These are phyloP conservation scores for Megamerina dolium DNA, from an alignment of 2,888 invertebrate species.

Conservation along the genomic window DNA sequence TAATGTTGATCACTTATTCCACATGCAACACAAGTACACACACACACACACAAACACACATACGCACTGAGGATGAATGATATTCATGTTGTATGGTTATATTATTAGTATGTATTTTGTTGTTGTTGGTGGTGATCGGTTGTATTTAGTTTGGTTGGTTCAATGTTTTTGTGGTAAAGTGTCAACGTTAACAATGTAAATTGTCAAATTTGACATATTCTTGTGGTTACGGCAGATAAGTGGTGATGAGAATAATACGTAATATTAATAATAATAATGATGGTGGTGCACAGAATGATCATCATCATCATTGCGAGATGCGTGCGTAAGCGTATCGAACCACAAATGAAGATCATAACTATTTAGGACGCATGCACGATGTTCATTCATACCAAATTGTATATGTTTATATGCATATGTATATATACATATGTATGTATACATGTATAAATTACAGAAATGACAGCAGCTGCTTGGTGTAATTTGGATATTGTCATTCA, in stretches of 20 bases:
- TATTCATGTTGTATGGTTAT: too few species aligned
- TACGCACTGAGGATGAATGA: too few species aligned
- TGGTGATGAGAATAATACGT: too few species aligned
- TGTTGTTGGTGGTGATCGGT: constrained; percentile 6
- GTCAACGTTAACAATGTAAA: constrained; percentile 49
- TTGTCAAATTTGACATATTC: constrained; percentile 43
- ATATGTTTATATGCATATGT: not conserved
- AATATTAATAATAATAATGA: too few species aligned
- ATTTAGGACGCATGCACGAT: not conserved
- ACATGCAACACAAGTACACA: not conserved
- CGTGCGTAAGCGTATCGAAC: too few species aligned
- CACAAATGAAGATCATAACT: too few species aligned
- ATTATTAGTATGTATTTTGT: too few species aligned
- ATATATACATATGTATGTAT: not conserved
- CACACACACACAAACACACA: not conserved
- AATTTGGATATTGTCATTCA: not conserved
- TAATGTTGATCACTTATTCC: too few species aligned
- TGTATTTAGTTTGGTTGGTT: too few species aligned
- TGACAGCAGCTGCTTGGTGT: constrained; percentile 1
- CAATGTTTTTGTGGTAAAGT: constrained; percentile 42
- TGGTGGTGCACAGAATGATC: too few species aligned
- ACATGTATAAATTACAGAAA: not conserved
- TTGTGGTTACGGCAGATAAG: constrained; percentile 26
- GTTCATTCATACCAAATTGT: not conserved
- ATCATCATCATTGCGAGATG: too few species aligned